phyloP scores from a whole-genome alignment of 2,797 vertebrate genomes.

The Cirrhinus molitorella region DNA sequence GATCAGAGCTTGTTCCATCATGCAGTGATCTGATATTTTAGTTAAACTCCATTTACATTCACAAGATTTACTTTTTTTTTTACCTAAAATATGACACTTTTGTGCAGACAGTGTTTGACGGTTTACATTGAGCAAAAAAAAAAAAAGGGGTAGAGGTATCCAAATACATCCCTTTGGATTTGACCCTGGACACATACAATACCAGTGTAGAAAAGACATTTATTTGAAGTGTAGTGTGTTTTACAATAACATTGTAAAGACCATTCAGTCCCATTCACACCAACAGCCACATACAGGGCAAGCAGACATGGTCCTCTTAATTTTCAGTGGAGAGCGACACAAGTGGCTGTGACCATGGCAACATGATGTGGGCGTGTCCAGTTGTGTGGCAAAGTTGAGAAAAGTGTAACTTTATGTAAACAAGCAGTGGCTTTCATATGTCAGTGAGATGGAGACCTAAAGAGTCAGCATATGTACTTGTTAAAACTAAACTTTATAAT shows the following conservation, averaged over 20 bases:
- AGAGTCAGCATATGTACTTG: not conserved
- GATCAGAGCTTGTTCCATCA: no score
- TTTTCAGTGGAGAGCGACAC: not conserved
- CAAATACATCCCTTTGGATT: slow-evolving; percentile 78
- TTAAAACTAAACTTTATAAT: not conserved
- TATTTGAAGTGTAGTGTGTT: slow-evolving; percentile 61
- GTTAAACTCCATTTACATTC: not conserved
- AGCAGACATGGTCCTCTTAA: not conserved
- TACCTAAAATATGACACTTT: slow-evolving; percentile 13
- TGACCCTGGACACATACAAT: slow-evolving; percentile 68
- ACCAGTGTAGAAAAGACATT: slow-evolving; percentile 54
- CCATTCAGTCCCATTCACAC: not conserved
- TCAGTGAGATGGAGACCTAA: not conserved
- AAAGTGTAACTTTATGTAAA: not conserved
- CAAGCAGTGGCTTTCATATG: no score
- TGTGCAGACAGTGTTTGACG: slow-evolving; percentile 54
- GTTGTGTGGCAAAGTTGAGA: not conserved
- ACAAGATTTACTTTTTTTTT: slow-evolving; percentile 41
- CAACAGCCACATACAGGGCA: not conserved
- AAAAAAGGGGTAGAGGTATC: slow-evolving; percentile 71
- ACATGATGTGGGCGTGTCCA: not conserved
- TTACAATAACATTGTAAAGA: not conserved
- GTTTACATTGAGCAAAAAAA: slow-evolving; percentile 69
- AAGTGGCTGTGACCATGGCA: not conserved
- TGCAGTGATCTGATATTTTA: no score